Evolutionary conservation across 1,140 invertebrate genomes (phyloP).

Genomic region (Orchesella cincta): DNA sequence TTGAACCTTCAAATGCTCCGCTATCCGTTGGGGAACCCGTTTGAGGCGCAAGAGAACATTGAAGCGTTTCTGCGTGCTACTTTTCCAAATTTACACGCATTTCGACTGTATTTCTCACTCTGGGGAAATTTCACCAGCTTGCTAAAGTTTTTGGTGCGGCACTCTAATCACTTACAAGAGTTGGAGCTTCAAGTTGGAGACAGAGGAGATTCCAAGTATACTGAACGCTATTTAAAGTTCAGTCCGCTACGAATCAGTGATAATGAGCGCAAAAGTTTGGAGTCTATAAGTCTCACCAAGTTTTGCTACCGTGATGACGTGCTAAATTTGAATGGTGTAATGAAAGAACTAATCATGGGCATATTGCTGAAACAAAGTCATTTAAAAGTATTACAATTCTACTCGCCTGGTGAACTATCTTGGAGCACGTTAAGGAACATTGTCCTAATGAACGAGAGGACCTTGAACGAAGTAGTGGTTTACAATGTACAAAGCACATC

Average conservation of each 20-base stretch:
- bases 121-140: constrained; percentile 43
- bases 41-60: neutral
- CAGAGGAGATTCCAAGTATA: constrained; percentile 33
- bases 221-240: constrained; percentile 14
- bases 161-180: constrained; percentile 31
- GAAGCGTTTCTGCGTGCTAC: constrained; percentile 27
- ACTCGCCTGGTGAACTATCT: constrained; percentile 43
- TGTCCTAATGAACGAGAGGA: constrained; percentile 24
- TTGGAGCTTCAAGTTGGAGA: constrained; percentile 46
- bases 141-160: constrained; percentile 34
- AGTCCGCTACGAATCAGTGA: neutral
- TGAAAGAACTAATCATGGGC: constrained; percentile 27
- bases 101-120: constrained; percentile 42
- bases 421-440: constrained; percentile 26
- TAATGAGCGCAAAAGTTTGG: constrained; percentile 3
- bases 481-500: constrained; percentile 26
- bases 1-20: constrained; percentile 43
- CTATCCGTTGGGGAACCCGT: constrained; percentile 41
- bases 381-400: constrained; percentile 40
- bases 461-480: constrained; percentile 35
- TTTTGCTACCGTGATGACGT: constrained; percentile 47
- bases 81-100: constrained; percentile 38
- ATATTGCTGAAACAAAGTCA: constrained; percentile 31
- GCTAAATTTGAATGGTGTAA: constrained; percentile 36
- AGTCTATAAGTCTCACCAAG: constrained; percentile 32